Conservation (phyloP, 2,888 invertebrate species). For the Drosophila conformis region DNA sequence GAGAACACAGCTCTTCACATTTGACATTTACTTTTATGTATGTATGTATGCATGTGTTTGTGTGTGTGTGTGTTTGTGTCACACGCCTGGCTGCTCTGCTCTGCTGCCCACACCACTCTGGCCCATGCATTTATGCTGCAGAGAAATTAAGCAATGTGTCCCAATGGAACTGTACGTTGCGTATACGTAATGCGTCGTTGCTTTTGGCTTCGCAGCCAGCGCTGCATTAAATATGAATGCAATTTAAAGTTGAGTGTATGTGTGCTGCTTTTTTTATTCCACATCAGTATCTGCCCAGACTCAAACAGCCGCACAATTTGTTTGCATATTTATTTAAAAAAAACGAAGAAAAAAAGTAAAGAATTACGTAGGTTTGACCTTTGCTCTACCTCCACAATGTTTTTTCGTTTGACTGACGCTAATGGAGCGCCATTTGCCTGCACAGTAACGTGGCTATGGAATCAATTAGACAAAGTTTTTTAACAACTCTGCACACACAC, state of each 20-base stretch:
- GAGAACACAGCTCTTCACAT: constrained; percentile 52
- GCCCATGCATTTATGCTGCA: constrained; percentile 52
- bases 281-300: constrained; percentile 30
- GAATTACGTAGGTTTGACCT: constrained; percentile 55
- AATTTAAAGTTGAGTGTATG: constrained; percentile 67
- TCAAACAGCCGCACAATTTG: constrained; percentile 68
- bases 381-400: constrained; percentile 22
- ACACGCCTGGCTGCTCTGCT: constrained; percentile 61
- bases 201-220: constrained; percentile 53
- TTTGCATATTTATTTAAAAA: constrained; percentile 64
- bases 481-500: constrained; percentile 29
- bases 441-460: constrained; percentile 53
- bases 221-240: constrained; percentile 81
- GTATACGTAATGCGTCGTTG: constrained; percentile 74
- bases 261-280: constrained; percentile 26
- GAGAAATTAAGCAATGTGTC: constrained; percentile 77
- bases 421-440: constrained; percentile 72
- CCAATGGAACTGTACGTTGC: constrained; percentile 72
- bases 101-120: constrained; percentile 15
- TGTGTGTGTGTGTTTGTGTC: constrained; percentile 41
- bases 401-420: constrained; percentile 56
- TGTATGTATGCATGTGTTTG: constrained; percentile 18
- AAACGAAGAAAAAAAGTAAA: background rate
- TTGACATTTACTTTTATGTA: constrained; percentile 67
- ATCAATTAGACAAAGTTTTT: constrained; percentile 75